Evolutionary conservation across 2,888 invertebrate genomes (phyloP).

Genomic region (Nephrotoma appendiculata): DNA sequence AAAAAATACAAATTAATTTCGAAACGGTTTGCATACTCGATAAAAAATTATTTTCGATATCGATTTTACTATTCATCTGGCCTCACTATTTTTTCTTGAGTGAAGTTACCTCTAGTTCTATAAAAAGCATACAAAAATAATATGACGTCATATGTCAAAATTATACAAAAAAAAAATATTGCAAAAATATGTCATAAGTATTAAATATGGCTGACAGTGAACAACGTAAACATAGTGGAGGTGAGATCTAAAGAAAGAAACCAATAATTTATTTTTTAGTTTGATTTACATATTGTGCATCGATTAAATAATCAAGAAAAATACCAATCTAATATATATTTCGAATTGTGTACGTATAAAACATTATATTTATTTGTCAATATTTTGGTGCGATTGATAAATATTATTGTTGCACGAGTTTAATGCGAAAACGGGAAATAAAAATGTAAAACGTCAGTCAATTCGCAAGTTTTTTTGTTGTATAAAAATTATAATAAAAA

Average conservation of each 20-base stretch:
- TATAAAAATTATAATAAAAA: neutral
- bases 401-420: neutral
- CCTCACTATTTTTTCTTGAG: neutral
- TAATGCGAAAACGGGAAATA: neutral
- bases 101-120: neutral
- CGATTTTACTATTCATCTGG: neutral
- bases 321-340: neutral
- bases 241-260: constrained; percentile 8
- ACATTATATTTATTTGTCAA: neutral
- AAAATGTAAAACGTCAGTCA: neutral
- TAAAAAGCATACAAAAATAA: neutral
- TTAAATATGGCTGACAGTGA: constrained; percentile 11
- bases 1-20: neutral
- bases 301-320: neutral
- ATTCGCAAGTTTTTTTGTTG: neutral
- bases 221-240: constrained; percentile 13
- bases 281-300: neutral
- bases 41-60: neutral
- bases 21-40: neutral
- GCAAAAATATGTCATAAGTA: constrained; percentile 2
- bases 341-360: neutral
- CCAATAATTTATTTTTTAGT: neutral
- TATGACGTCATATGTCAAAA: neutral
- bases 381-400: neutral
- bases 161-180: neutral